phyloP scores from a whole-genome alignment of 2,888 invertebrate genomes.

The Phortica okadai region DNA sequence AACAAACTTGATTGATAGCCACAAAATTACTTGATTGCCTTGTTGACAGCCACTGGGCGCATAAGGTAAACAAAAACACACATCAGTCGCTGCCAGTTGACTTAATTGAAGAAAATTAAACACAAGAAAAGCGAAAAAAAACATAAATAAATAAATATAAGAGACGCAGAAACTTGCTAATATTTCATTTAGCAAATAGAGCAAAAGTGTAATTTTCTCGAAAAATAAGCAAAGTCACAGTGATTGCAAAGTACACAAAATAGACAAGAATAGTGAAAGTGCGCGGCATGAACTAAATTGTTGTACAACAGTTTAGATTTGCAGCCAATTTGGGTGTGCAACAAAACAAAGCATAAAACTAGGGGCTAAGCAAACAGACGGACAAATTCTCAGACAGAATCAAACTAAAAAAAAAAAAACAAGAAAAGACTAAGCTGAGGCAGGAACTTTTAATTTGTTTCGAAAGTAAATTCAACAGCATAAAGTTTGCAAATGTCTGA shows the following conservation, averaged over 20 bases:
- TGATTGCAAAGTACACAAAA: background rate
- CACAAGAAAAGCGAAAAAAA: conserved; percentile 49
- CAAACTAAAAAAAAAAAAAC: background rate
- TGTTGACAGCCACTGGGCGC: no score
- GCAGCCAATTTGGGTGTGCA: no score
- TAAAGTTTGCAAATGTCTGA: conserved; percentile 16
- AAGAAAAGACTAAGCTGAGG: background rate
- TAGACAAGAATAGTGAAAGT: background rate
- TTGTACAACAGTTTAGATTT: no score
- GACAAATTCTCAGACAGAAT: background rate
- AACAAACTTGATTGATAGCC: no score
- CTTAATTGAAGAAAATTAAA: conserved; percentile 35
- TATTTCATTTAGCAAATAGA: conserved; percentile 24
- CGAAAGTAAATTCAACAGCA: conserved; percentile 21
- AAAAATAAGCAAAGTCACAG: background rate
- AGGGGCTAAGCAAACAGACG: background rate
- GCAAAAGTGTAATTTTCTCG: background rate
- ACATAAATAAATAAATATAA: no score
- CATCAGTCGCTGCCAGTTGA: no score
- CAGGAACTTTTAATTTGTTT: conserved; percentile 28
- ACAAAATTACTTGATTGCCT: no score
- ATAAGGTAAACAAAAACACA: no score
- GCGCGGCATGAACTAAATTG: no score
- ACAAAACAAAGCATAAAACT: no score
- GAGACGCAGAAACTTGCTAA: background rate